Conservation (phyloP, 2,113 vertebrate genomes). For the Urocitellus parryii region DNA sequence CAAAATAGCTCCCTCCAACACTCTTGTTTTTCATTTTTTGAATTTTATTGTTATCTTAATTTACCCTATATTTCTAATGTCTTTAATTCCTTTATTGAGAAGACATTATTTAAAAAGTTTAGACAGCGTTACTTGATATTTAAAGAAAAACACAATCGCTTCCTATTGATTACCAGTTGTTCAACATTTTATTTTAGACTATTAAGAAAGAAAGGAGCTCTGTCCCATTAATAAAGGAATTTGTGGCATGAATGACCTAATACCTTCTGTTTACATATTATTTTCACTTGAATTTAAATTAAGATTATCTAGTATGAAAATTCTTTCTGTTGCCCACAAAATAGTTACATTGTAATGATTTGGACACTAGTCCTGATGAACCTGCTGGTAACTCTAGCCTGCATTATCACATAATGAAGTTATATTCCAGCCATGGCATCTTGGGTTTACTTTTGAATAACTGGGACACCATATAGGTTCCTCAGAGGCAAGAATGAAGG, state of each 20-base stretch:
- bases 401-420: neutral
- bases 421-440: neutral
- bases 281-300: slow-evolving; percentile 19
- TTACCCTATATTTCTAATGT: neutral
- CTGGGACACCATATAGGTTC: neutral
- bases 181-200: slow-evolving; percentile 37
- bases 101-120: neutral
- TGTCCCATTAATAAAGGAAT: neutral
- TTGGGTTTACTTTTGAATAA: slow-evolving; percentile 4
- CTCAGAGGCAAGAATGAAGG: neutral
- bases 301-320: neutral
- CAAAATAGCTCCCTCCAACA: neutral
- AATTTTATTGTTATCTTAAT: neutral
- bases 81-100: neutral
- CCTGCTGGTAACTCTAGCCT: neutral
- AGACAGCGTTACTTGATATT: neutral
- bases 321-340: neutral
- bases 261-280: neutral
- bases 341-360: neutral
- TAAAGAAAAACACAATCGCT: neutral
- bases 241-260: neutral
- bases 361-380: neutral
- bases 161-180: neutral
- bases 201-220: neutral
- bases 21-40: neutral